Base-by-base conservation (phyloP, 2,888 invertebrate genomes). In the Rhingia campestris region DNA sequence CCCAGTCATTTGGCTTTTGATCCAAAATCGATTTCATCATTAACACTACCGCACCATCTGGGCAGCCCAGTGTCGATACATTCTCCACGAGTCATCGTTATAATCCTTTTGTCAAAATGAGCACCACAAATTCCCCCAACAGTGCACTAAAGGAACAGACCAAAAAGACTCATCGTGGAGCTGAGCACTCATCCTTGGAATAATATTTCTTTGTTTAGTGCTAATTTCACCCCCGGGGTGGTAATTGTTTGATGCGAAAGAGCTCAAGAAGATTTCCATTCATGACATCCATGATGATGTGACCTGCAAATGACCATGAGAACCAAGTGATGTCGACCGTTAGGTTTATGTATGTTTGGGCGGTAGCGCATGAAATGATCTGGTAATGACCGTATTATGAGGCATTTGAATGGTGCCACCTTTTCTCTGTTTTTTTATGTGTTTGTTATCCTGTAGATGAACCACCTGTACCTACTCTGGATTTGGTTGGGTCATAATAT, bases 21-120 rank as follows among this genome's bases (percentile, higher is more conserved):
- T 84, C 84, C 80, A 80, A 84, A 84, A 80, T 84, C 84, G 84
- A 84, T 84, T 70, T 41, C 35, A 70, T 61, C 73, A 79, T 64
- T 79, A 70, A 39, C 53, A 33, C 41, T 56, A 41, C 43, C 22
- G 14, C 59, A 58, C 64, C 70, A 70, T 75, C 69, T 75, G 66
- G 41, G 37, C 54, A 9, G 39, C 51, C 37, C 54, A 9, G 39
- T 58, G 61, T 64, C 69, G 59, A 74, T 74, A 74, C 56, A 72
- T 58, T 73, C 66, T 32, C 66, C 39, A 22, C 22, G 39, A 81
- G 81, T 59, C 79, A 74, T 74, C 59, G 58, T 47, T 79, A 61
- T 84, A 84, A 79, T 79, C 79, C 74, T 74, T 22, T 79, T 59
- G 75, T 64, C 53, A 56, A 49, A 49, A 49, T 49, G 51, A 75